A percentile compares a stretch with the other conserved stretches of the same genome.
Conservation (phyloP, 1,140 invertebrate species). For the Diabrotica virgifera region DNA sequence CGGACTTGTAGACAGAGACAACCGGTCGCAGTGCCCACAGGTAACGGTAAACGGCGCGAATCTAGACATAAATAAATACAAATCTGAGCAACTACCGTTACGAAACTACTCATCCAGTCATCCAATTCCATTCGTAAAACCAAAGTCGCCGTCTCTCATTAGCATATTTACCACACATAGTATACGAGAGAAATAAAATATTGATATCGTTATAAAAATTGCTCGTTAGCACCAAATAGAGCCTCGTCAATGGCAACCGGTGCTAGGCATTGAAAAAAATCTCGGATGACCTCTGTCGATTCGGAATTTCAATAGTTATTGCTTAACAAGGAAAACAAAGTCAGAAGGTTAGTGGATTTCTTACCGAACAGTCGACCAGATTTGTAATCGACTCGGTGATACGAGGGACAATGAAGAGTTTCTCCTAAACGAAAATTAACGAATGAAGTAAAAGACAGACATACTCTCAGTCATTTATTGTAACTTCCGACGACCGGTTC, state of each 20-base stretch:
- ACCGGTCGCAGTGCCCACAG: no score
- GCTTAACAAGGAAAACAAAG: conserved; percentile 41
- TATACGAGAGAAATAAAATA: background rate
- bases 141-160: background rate
- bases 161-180: background rate
- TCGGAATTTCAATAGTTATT: conserved; percentile 30
- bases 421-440: background rate
- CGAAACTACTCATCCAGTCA: conserved; percentile 2
- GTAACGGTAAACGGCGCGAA: background rate
- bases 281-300: conserved; percentile 36
- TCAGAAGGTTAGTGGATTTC: conserved; percentile 41
- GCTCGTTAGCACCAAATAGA: conserved; percentile 31
- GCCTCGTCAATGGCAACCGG: conserved; percentile 38
- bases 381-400: conserved; percentile 11
- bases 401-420: background rate
- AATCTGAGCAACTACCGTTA: background rate
- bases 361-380: conserved; percentile 19
- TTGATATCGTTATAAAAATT: background rate
- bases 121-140: background rate
- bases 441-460: no score
- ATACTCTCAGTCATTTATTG: no score
- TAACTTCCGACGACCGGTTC: no score
- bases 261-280: conserved; percentile 31
- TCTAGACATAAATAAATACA: conserved; percentile 1
- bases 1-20: no score